phyloP scores from a whole-genome alignment of 2,113 vertebrate genomes.

The Bubo blakistoni region DNA sequence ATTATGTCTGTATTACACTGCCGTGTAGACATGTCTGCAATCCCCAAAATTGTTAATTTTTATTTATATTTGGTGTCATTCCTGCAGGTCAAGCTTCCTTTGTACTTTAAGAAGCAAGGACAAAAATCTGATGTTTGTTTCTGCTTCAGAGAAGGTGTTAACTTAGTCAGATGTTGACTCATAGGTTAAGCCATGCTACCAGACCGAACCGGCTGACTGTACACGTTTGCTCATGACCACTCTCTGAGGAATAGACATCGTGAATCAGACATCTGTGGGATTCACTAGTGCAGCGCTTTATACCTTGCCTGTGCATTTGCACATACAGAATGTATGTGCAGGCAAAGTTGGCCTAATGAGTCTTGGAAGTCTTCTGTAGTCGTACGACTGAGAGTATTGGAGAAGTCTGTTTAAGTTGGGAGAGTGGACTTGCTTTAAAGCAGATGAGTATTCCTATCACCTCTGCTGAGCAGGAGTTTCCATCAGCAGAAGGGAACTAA shows the following conservation, averaged over 20 bases:
- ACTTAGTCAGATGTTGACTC: neutral
- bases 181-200: accelerated
- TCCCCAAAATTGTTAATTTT: neutral
- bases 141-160: neutral
- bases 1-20: neutral
- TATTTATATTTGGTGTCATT: neutral
- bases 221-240: neutral
- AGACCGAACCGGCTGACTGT: neutral
- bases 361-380: neutral
- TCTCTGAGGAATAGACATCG: neutral
- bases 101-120: neutral
- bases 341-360: neutral
- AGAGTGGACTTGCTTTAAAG: neutral
- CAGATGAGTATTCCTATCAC: neutral
- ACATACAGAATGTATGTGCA: accelerated
- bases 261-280: neutral
- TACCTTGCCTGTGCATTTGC: neutral
- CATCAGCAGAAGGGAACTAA: neutral
- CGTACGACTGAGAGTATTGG: accelerated
- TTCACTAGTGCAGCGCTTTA: neutral
- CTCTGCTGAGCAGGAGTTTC: neutral
- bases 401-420: neutral
- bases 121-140: neutral
- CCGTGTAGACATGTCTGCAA: accelerated
- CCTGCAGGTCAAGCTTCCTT: neutral